Percentiles rank a stretch among this genome's conserved stretches.
phyloP scores from a whole-genome alignment of 2,113 vertebrate species.

The Brachyhypopomus occidentalis region DNA sequence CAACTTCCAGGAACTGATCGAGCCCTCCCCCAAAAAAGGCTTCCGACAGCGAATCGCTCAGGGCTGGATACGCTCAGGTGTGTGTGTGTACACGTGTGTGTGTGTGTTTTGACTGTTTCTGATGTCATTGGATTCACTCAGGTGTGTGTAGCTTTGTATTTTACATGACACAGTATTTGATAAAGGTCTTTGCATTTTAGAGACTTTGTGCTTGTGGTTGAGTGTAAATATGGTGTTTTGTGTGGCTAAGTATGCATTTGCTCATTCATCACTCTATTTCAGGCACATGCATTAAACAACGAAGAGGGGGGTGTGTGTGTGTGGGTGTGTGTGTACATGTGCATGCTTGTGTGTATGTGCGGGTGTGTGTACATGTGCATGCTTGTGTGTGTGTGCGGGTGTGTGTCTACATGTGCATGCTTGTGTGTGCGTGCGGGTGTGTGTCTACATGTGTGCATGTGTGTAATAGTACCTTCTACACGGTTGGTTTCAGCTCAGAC shows the following conservation, averaged over 20 bases:
- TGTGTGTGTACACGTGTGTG: conserved; percentile 36
- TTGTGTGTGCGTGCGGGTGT: neutral
- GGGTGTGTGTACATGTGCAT: neutral
- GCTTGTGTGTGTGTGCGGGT: neutral
- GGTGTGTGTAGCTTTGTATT: neutral
- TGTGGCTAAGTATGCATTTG: no score
- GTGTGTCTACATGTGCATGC: neutral
- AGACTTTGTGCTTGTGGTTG: conserved; percentile 8
- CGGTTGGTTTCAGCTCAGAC: conserved; percentile 76
- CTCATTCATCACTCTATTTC: no score
- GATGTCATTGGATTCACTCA: no score
- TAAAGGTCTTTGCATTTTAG: neutral
- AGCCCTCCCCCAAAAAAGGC: conserved; percentile 66
- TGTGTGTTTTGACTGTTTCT: neutral
- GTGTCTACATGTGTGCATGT: neutral
- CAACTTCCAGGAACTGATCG: conserved; percentile 91
- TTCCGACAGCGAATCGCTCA: conserved; percentile 82
- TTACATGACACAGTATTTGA: neutral
- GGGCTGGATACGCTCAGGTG: conserved; percentile 80
- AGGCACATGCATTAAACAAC: no score
- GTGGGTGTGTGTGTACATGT: neutral
- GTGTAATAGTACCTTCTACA: neutral
- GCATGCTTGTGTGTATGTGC: conserved; percentile 2
- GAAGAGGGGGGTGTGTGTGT: no score
- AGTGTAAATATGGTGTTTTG: no score